Evolutionary conservation across 23 tunicate genomes (phyloP), one percentile per base, ranked within the genome.

Genomic region (Pegea sp.): DNA sequence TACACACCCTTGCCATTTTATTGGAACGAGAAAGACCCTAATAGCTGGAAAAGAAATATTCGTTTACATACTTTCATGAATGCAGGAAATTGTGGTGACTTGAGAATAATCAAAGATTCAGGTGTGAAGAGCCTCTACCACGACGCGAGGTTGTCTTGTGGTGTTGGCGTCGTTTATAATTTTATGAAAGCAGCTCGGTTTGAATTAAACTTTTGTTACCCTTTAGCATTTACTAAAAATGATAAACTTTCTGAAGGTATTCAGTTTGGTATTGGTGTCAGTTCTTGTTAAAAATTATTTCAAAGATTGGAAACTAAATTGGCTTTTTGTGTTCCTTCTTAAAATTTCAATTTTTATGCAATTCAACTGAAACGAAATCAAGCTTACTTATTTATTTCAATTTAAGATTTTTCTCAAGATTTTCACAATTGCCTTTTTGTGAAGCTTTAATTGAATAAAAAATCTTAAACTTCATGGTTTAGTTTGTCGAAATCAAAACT

Each of bases 211-310:
- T 84, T 84, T 64, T 84, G 95, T 62, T 26, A 64, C 26, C 95
- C 95, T 0, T 3, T 68, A 7, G 29, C 57, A 25, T 65, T 50
- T 24, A 50, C 38, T 20, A 29, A 49, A 13, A 58, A 62, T 30
- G 95, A 84, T 50, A 68, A 51, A 44, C 16, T 58, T 2, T 58
- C 66, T 32, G 53, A 61, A 4, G 84, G 84, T 6, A 13, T 84
- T 18, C 95, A 84, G 53, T 84, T 84, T 62, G 95, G 95, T 18
- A 73, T 84, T 34, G 95, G 95, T 33, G 56, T 84, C 1, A 73
- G 69, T 34, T 50, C 68, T 43, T 59, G 68, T 33, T 81, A 38
- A 38, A 38, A 38, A 38, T 16, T 38, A 38, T 38, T 38, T 38
- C 46, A 38, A 38, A 38, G 46, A 38, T 8, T 16, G 46, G 16